Base-by-base conservation (phyloP, 37 sponge, comb jelly and placozoan genomes). In the Lycopodina hypogea region DNA sequence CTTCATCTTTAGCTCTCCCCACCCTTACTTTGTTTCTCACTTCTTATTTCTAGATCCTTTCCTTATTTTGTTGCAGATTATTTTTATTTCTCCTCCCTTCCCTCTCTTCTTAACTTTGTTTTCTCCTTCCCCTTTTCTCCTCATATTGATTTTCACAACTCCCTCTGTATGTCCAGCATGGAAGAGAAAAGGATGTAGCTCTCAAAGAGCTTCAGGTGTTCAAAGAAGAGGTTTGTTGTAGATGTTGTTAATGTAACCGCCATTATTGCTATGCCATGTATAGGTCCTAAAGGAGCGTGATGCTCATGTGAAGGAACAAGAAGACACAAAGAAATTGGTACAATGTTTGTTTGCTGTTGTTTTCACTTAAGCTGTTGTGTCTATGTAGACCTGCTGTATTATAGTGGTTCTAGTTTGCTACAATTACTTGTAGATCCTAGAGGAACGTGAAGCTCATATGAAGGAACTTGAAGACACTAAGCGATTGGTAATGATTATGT, bases 391-490 rank as follows among this genome's bases (percentile, higher is more conserved):
- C n/a, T n/a, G n/a, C n/a, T n/a, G n/a, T 42, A 4, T 70, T 40
- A n/a, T 40, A 32, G 19, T 67, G 4, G 68, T 67, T 33, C 11
- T 67, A 32, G 48, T 45, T 68, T 15, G 7, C 41, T 22, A 32
- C 34, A 15, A 28, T 28, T 42, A 8, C 18, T 2, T 55, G 28
- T 76, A 83, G 83, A 59, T 59, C 24, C 66, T 63, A 36, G 59
- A 42, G n/a, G 85, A 84, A 60, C 41, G 51, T 11, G 48, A 78
- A 33, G 57, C 6, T 28, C 34, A 78, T 19, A n/a, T 77, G 28
- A 71, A 62, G 58, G 51, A 84, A 45, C 62, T 84, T 17, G 72
- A 77, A 55, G 61, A 72, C 1, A 41, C 36, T 15, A 41, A 70
- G 42, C n/a, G 41, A 70, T 12, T 26, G 68, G 51, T 51, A 50